phyloP scores from a whole-genome alignment of 2,888 invertebrate genomes.

The Lissonota sp. region DNA sequence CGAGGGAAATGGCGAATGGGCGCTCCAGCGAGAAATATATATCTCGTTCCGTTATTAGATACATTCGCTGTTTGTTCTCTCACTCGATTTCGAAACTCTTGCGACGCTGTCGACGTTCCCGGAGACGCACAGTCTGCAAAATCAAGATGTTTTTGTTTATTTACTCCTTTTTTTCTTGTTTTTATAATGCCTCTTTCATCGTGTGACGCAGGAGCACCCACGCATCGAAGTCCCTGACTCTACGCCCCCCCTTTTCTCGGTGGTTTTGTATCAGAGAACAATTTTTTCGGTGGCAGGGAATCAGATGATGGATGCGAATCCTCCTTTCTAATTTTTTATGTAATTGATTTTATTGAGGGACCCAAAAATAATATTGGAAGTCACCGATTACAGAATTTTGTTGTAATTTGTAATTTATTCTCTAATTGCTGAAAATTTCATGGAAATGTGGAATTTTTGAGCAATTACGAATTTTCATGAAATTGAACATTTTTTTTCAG shows the following conservation, averaged over 20 bases:
- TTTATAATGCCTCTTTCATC: not conserved
- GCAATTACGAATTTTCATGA: too few species aligned
- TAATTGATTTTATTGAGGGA: too few species aligned
- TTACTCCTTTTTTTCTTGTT: not conserved
- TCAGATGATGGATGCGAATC: not conserved
- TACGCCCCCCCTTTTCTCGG: conserved; percentile 3
- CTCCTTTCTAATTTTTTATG: too few species aligned
- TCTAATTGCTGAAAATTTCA: too few species aligned
- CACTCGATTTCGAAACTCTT: conserved; percentile 15
- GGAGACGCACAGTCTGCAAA: conserved; percentile 59
- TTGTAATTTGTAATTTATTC: too few species aligned
- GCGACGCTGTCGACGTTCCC: conserved; percentile 38
- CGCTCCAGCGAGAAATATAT: not conserved
- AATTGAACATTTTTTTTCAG: too few species aligned
- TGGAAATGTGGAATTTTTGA: too few species aligned
- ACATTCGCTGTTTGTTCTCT: conserved; percentile 15
- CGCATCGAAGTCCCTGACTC: not conserved
- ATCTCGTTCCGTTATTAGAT: not conserved
- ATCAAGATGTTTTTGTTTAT: conserved; percentile 17
- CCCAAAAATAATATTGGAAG: too few species aligned
- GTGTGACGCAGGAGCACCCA: conserved; percentile 18
- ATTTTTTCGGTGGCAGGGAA: conserved; percentile 39
- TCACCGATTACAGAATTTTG: too few species aligned
- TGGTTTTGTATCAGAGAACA: conserved; percentile 10
- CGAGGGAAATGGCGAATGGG: conserved; percentile 43